phyloP scores from a whole-genome alignment of 2,888 invertebrate species.

The Eumerus sabulonum region DNA sequence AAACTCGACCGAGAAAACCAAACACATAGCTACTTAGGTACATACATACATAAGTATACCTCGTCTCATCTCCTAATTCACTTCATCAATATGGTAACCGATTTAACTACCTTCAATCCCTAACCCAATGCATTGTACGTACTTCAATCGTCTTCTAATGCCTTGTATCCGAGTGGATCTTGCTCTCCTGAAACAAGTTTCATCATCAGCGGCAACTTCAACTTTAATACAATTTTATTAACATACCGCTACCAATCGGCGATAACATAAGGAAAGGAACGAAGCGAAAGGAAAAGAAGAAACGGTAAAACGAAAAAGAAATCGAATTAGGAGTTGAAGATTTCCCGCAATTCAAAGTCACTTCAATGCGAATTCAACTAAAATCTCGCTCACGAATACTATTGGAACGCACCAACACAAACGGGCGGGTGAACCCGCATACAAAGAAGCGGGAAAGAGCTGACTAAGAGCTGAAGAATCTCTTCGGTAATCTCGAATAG shows the following conservation, averaged over 20 bases:
- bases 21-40: no score
- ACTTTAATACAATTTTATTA: conserved; percentile 41
- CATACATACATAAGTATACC: no score
- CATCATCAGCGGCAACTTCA: conserved; percentile 30
- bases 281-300: background rate
- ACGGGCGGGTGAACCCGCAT: conserved; percentile 4
- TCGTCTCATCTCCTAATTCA: conserved; percentile 1
- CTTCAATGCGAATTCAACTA: conserved; percentile 43
- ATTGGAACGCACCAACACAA: conserved; percentile 8
- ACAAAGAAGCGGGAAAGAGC: conserved; percentile 26
- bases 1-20: no score
- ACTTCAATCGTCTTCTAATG: conserved; percentile 15
- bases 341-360: conserved; percentile 58
- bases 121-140: no score
- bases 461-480: no score
- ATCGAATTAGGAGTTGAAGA: conserved; percentile 54
- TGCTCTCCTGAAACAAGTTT: conserved; percentile 37
- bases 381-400: conserved; percentile 27
- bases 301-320: conserved; percentile 24
- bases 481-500: conserved; percentile 7
- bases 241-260: conserved; percentile 18
- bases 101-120: conserved; percentile 1
- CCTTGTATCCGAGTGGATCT: background rate
- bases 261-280: background rate
- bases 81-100: conserved; percentile 27